These are phyloP conservation scores for Mesochorus sp. DNA, from an alignment of 2,888 invertebrate species.

Conservation along the genomic window DNA sequence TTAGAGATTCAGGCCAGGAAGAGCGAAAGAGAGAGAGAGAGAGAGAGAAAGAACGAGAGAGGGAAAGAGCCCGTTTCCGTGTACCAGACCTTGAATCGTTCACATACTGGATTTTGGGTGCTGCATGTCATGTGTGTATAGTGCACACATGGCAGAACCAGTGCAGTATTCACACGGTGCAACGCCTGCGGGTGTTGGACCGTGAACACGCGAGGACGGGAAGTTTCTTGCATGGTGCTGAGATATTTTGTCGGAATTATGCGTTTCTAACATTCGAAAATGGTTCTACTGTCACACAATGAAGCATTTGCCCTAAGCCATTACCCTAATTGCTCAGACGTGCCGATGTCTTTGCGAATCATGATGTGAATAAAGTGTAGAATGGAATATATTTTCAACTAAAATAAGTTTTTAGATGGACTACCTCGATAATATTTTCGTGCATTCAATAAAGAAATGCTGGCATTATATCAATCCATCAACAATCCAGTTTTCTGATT, in stretches of 20 bases:
- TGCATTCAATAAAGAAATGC: no score
- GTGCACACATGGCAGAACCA: neutral
- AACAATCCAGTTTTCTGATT: no score
- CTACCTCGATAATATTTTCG: no score
- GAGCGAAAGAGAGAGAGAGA: neutral
- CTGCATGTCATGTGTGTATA: slow-evolving; percentile 2
- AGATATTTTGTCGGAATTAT: neutral
- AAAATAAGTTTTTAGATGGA: no score
- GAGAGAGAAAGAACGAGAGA: neutral
- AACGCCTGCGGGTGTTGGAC: neutral
- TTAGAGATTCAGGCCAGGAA: neutral
- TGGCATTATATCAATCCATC: no score
- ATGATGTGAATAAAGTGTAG: no score
- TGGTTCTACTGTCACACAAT: no score
- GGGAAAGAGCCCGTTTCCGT: no score
- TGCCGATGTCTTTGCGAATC: no score
- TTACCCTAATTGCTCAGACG: no score
- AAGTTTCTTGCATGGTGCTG: neutral
- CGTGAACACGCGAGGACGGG: neutral
- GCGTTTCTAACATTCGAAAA: neutral
- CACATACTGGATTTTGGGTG: slow-evolving; percentile 13
- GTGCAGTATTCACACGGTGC: slow-evolving; percentile 1
- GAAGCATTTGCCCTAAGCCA: no score
- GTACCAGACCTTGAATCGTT: slow-evolving; percentile 29
- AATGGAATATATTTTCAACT: no score